These are phyloP conservation scores for Eriocheir sinensis DNA, from an alignment of 1,140 invertebrate species.

Conservation along the genomic window DNA sequence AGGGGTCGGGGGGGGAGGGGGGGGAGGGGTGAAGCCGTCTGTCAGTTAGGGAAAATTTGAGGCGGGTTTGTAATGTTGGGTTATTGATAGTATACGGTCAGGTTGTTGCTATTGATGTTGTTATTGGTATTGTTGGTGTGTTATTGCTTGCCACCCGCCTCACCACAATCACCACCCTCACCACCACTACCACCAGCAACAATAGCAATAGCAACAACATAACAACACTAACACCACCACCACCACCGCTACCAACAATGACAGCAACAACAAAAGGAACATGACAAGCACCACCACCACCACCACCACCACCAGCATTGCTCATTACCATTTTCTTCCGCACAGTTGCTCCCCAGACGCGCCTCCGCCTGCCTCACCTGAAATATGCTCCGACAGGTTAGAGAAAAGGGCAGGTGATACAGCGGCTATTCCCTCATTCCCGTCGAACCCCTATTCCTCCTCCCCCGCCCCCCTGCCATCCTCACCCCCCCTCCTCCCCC, in stretches of 20 bases:
- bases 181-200: not conserved
- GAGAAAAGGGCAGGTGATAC: slow-evolving; percentile 7
- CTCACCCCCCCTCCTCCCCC: not conserved
- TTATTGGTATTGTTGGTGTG: not conserved
- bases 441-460: not conserved
- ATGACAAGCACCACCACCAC: not conserved
- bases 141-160: not conserved
- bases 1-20: too few relatives aligned
- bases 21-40: too few relatives aligned
- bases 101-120: not conserved
- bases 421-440: not conserved
- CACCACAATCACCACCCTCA: not conserved
- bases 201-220: not conserved
- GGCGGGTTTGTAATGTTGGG: too few relatives aligned
- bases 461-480: too few relatives aligned
- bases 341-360: not conserved
- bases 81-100: not conserved
- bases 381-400: not conserved
- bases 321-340: not conserved
- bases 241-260: not conserved
- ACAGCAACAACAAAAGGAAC: not conserved
- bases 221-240: not conserved
- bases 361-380: not conserved
- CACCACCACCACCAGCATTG: not conserved
- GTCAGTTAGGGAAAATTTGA: not conserved